A percentile compares a stretch with the other conserved stretches of the same genome.
phyloP scores from a whole-genome alignment of 2,113 vertebrate species.

The Empidonax alnorum region DNA sequence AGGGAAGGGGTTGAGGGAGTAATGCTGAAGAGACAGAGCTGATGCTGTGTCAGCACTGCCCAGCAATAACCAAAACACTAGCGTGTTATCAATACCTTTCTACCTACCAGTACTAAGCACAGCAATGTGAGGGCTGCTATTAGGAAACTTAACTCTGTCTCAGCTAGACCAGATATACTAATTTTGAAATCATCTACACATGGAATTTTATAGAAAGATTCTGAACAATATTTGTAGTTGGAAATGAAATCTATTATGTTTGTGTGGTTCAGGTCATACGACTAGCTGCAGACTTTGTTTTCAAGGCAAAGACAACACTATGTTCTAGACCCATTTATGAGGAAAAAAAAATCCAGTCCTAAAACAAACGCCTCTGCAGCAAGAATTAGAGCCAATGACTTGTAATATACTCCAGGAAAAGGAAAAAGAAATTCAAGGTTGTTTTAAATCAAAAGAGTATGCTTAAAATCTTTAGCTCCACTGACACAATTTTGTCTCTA shows the following conservation, averaged over 20 bases:
- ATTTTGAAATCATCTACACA: background rate
- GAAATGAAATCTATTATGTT: background rate
- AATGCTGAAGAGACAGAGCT: background rate
- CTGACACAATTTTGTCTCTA: background rate
- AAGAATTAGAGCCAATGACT: background rate
- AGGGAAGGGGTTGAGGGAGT: too few species aligned
- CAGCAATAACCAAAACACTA: background rate
- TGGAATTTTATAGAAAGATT: background rate
- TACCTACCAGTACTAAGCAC: background rate
- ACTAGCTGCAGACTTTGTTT: background rate
- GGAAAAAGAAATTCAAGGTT: background rate
- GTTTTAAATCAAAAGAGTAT: background rate
- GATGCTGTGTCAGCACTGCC: background rate
- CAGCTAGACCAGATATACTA: background rate
- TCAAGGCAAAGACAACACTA: background rate
- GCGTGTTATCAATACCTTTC: background rate
- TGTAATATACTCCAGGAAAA: background rate
- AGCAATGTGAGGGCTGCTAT: background rate
- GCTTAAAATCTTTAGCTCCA: background rate
- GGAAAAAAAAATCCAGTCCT: background rate
- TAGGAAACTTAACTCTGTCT: background rate
- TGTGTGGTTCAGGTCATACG: background rate
- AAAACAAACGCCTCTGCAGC: background rate
- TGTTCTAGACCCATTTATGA: background rate
- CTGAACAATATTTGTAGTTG: background rate